Percentiles rank a stretch among this genome's conserved stretches.
Evolutionary conservation across 2,888 invertebrate genomes (phyloP).

Genomic region (Lycocerus yunnanus): DNA sequence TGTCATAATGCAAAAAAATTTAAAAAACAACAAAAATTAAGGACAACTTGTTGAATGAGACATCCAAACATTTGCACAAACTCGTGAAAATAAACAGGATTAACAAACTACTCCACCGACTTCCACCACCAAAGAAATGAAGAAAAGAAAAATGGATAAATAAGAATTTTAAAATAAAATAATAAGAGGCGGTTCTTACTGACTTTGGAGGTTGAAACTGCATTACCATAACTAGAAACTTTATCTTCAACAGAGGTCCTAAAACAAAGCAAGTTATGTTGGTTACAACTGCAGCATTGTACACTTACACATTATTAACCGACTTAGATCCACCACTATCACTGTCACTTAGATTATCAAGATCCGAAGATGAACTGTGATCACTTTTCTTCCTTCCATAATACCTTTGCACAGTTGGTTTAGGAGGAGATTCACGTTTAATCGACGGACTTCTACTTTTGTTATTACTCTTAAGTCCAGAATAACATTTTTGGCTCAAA

Average conservation of each 20-base stretch:
- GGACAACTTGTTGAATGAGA: not conserved
- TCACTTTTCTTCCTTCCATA: slow-evolving; percentile 63
- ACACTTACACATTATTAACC: not conserved
- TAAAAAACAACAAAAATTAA: not conserved
- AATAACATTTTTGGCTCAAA: slow-evolving; percentile 39
- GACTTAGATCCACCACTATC: slow-evolving; percentile 36
- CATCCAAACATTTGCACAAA: not conserved
- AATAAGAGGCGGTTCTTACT: slow-evolving; percentile 87
- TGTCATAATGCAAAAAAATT: not conserved
- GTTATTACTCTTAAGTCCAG: slow-evolving; percentile 27
- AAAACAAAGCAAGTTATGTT: slow-evolving; percentile 39
- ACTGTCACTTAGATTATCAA: slow-evolving; percentile 48
- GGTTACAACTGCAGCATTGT: not conserved
- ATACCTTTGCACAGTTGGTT: slow-evolving; percentile 59
- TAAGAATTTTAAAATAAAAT: not conserved
- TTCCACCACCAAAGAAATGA: not conserved
- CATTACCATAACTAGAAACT: slow-evolving; percentile 65
- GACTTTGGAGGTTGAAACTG: slow-evolving; percentile 91
- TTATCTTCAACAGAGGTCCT: slow-evolving; percentile 54
- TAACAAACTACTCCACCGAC: not conserved
- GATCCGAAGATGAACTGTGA: slow-evolving; percentile 59
- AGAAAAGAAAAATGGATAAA: not conserved
- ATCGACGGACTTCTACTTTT: slow-evolving; percentile 35
- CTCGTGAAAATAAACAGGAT: not conserved
- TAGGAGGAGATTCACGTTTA: slow-evolving; percentile 45